Base-by-base conservation (phyloP, 2,113 vertebrate genomes). In the Castor canadensis region DNA sequence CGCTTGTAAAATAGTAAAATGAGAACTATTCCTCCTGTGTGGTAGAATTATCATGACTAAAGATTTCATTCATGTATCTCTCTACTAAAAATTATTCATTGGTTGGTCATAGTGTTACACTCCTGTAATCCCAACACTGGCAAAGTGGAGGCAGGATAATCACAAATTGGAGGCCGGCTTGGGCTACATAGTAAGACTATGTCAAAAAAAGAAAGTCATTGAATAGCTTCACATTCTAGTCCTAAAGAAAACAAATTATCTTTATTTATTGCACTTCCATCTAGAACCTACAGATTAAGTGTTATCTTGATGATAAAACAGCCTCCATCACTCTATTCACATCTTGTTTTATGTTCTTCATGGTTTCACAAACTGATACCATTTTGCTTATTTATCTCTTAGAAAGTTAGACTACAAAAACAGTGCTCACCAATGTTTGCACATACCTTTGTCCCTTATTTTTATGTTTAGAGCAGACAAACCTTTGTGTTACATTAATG, bases 341-440 rank as follows among this genome's bases (percentile, higher is more conserved):
- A 49, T 66, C 52, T 88, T 26, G 19, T 77, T 77, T 71, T 58
- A 60, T 85, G 24, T 49, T 83, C 24, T 84, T 94, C 49, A 66
- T 30, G 3, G 11, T 67, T 85, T 73, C 40, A 24, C 20, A 32
- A 54, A 56, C n/a, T 67, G 24, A 75, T 64, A 79, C 20, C 56
- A 45, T 32, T 54, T 88, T 22, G 40, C 28, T 77, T 73, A 62
- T 15, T 84, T 54, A 76, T 71, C 92, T 64, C 22, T 76, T 71
- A 92, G 28, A 12, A 93, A 95, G 24, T 32, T 35, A 89, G 38
- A 89, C 54, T 40, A 32, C 40, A 82, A 95, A 94, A 94, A 28
- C 38, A 89, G 13, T 64, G 28, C 11, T 64, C 38, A 94, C 66
- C 38, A 89, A 67, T 2, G 40, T 35, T 35, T 38, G 3, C 26